A percentile compares a stretch with the other conserved stretches of the same genome.
Conservation (phyloP, 2,888 invertebrate genomes). For the Conomelus anceps region DNA sequence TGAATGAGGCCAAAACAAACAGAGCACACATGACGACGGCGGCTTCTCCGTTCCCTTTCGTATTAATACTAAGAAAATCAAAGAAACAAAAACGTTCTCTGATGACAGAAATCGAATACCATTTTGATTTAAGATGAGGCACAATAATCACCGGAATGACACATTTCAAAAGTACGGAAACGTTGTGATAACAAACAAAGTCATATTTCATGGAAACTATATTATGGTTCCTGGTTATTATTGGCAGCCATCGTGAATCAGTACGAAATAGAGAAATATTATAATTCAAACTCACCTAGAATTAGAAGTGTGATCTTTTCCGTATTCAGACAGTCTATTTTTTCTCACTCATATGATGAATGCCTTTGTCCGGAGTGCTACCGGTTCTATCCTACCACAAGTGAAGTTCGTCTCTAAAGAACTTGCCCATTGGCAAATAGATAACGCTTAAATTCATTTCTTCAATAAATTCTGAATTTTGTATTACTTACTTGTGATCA, state of each 20-base stretch:
- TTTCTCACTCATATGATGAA: not conserved
- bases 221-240: not conserved
- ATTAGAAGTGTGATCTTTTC: not conserved
- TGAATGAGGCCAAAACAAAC: not conserved
- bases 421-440: no score
- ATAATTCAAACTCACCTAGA: not conserved
- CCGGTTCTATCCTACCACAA: no score
- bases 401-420: no score
- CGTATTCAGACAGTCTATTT: not conserved
- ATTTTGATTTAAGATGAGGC: not conserved
- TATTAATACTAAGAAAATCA: no score
- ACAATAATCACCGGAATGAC: not conserved
- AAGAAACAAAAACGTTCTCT: not conserved
- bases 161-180: not conserved
- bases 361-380: no score
- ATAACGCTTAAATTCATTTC: no score
- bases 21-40: not conserved
- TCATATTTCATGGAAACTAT: not conserved
- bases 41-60: not conserved
- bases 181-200: not conserved
- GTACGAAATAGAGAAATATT: not conserved
- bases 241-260: not conserved
- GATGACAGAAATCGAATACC: not conserved
- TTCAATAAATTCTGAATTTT: no score
- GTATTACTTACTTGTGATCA: no score